phyloP scores from a whole-genome alignment of 1,140 invertebrate species.

The Trichogramma pretiosum region DNA sequence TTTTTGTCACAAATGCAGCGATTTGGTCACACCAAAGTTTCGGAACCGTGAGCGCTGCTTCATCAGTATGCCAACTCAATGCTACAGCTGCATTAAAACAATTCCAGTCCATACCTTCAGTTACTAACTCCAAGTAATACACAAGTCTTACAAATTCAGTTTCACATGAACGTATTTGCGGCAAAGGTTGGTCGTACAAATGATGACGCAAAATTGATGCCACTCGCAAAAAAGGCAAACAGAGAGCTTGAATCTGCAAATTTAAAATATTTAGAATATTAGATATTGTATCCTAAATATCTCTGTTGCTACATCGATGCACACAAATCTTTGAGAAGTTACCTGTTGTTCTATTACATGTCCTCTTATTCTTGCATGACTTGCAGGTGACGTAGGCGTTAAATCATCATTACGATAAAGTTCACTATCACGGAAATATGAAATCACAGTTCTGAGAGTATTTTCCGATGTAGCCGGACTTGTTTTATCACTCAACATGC shows the following conservation, averaged over 20 bases:
- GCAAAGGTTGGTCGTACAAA: conserved; percentile 73
- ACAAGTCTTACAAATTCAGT: conserved; percentile 66
- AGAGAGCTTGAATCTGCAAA: conserved; percentile 64
- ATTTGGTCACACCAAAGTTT: conserved; percentile 60
- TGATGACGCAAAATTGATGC: conserved; percentile 77
- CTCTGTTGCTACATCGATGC: too few relatives aligned
- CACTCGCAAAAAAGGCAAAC: conserved; percentile 76
- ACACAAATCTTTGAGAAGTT: too few relatives aligned
- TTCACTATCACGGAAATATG: conserved; percentile 34
- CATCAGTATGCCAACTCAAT: conserved; percentile 53
- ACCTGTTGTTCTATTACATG: conserved; percentile 32
- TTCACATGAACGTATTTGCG: conserved; percentile 52
- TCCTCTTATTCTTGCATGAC: conserved; percentile 24
- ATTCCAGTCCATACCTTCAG: conserved; percentile 57
- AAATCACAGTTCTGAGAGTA: conserved; percentile 37
- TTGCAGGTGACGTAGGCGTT: conserved; percentile 21
- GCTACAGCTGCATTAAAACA: conserved; percentile 59
- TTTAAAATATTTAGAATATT: too few relatives aligned
- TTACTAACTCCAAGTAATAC: conserved; percentile 65
- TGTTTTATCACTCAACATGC: conserved; percentile 21
- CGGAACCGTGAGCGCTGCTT: conserved; percentile 39
- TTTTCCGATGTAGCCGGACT: conserved; percentile 23
- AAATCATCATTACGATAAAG: conserved; percentile 33
- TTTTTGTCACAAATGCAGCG: conserved; percentile 45
- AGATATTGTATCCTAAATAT: too few relatives aligned